Evolutionary conservation across 2,113 vertebrate genomes (phyloP), one percentile per base, ranked within the genome.

Genomic region (Spilogale gracilis): DNA sequence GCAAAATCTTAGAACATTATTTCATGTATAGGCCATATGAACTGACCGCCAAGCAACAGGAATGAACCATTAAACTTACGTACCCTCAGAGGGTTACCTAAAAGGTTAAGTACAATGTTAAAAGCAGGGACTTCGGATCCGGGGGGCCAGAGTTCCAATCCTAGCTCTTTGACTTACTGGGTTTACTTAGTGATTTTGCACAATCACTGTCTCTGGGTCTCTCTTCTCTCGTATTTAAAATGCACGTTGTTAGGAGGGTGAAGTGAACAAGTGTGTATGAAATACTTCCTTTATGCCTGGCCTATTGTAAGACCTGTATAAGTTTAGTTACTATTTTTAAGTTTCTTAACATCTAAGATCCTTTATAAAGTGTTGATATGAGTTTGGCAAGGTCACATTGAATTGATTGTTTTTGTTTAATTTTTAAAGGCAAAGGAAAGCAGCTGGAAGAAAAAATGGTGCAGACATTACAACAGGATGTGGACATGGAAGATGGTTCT

Each of bases 371-470:
- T 10, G 13, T 38, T 58, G 76, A 17, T 9, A 60, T 84, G 48
- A 5, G 1, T 95, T 97, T 30, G 91, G 17, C 67, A 85, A 92
- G 48, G 23, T 63, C 43, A 52, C 6, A 45, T 69, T 87, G 45
- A 71, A 27, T 89, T 83, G 27, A 96, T 85, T 11, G 48, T 65
- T 96, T 94, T 73, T 48, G 38, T 38, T 38, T 38, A 38, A 38
- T 86, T 96, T 95, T 97, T 97, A 48, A 97, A 99, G 99, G 99
- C 96, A 99, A 99, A 98, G 98, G 99, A 97, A 99, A 99, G 97
- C 97, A 99, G 76, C 89, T 99, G 99, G 99, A 99, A 98, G 99
- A 99, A 61, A 99, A 99, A 99, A 99, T 99, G 99, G 99, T 99
- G 48, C 99, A 99, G 97, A 99, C 99, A 86, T 97, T 99, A 90